Conservation (phyloP, 2,113 vertebrate species). For the Nerophis lumbriciformis region DNA sequence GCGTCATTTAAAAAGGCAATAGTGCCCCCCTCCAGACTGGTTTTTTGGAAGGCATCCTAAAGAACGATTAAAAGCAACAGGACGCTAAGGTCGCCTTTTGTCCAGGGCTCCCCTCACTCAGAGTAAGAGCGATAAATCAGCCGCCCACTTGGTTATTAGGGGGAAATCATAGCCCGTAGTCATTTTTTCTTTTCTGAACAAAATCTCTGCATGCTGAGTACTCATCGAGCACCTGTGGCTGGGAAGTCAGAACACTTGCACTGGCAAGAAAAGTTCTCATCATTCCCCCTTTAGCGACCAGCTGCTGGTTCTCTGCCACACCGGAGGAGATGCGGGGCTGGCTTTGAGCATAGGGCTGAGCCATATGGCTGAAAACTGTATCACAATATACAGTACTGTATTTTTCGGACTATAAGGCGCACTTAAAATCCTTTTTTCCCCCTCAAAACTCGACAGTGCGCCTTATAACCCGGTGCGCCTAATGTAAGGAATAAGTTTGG, state of each 20-base stretch:
- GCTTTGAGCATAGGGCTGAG: too few relatives aligned
- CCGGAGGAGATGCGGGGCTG: too few relatives aligned
- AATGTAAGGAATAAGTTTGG: too few relatives aligned
- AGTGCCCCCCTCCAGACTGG: conserved; percentile 21
- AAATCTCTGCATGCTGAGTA: not conserved
- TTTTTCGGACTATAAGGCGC: too few relatives aligned
- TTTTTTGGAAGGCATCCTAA: conserved; percentile 38
- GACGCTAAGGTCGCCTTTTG: conserved; percentile 49
- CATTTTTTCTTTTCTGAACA: not conserved
- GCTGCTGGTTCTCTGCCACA: too few relatives aligned
- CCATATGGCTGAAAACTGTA: too few relatives aligned
- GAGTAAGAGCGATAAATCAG: conserved; percentile 66
- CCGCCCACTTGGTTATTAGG: conserved; percentile 57
- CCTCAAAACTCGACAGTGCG: too few relatives aligned
- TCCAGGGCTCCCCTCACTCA: conserved; percentile 45
- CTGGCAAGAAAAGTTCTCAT: not conserved
- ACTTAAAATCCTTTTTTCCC: too few relatives aligned
- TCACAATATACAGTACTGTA: too few relatives aligned
- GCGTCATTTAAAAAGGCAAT: conserved; percentile 25
- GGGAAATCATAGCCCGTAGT: not conserved
- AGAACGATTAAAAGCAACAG: conserved; percentile 69
- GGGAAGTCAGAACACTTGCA: not conserved
- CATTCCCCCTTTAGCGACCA: too few relatives aligned
- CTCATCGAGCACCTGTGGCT: not conserved
- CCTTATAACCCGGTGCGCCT: too few relatives aligned